phyloP scores from a whole-genome alignment of 2,888 invertebrate species.

The Chaitophorus viminalis region DNA sequence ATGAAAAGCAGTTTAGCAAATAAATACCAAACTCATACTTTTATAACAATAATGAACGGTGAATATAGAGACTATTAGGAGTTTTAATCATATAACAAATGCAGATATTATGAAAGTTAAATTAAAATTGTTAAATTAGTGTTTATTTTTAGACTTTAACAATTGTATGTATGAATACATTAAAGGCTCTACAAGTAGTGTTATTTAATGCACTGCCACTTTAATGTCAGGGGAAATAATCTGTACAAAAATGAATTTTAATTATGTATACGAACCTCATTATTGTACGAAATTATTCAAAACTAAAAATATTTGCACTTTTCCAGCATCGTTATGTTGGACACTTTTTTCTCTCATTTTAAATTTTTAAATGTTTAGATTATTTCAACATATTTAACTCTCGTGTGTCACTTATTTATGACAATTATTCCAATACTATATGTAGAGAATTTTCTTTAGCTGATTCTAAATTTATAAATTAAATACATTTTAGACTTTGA shows the following conservation, averaged over 20 bases:
- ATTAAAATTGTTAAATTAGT: neutral
- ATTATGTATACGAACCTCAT: slow-evolving; percentile 7
- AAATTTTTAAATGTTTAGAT: neutral
- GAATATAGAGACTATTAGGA: too few species aligned
- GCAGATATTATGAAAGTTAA: too few species aligned
- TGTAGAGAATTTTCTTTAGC: neutral
- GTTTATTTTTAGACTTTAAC: neutral
- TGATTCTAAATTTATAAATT: too few species aligned
- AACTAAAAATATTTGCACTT: slow-evolving; percentile 11
- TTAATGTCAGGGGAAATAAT: slow-evolving; percentile 9
- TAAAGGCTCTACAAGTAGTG: neutral
- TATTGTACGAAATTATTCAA: slow-evolving; percentile 9
- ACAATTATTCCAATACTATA: neutral
- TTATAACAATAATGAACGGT: too few species aligned
- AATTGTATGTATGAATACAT: neutral
- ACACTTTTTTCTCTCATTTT: neutral
- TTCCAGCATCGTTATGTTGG: neutral
- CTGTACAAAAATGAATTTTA: slow-evolving; percentile 1
- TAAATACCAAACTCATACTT: too few species aligned
- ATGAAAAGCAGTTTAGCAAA: too few species aligned
- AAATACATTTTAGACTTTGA: too few species aligned
- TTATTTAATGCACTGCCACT: neutral
- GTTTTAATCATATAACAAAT: too few species aligned
- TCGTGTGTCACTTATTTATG: neutral
- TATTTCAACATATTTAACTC: neutral